A percentile compares a stretch with the other conserved stretches of the same genome.
phyloP scores from a whole-genome alignment of 2,797 vertebrate species.

The Thaleichthys pacificus region DNA sequence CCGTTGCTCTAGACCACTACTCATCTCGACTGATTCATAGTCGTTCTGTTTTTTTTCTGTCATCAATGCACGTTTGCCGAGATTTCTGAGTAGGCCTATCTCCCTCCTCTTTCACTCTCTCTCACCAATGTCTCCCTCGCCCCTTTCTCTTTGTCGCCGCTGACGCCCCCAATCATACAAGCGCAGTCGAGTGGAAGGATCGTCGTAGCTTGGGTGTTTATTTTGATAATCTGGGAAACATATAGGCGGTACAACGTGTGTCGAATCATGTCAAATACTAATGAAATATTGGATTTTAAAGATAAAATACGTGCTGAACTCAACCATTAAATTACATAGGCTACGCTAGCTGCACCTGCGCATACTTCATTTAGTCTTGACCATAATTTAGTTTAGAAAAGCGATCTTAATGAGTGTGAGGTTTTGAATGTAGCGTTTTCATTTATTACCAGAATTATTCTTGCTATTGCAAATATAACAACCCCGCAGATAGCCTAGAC shows the following conservation, averaged over 20 bases:
- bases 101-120: constrained; percentile 12
- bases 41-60: neutral
- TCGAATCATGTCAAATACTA: neutral
- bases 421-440: too few relatives aligned
- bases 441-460: too few relatives aligned
- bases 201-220: constrained; percentile 12
- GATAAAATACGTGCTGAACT: neutral
- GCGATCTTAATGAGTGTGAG: too few relatives aligned
- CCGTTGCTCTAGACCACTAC: constrained; percentile 1
- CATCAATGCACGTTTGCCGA: neutral
- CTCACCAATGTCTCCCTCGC: constrained; percentile 32
- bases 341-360: too few relatives aligned
- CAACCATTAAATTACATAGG: neutral
- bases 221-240: neutral
- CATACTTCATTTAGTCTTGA: too few relatives aligned
- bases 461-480: too few relatives aligned
- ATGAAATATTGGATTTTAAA: neutral
- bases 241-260: neutral
- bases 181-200: constrained; percentile 59
- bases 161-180: constrained; percentile 70
- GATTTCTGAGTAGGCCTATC: neutral
- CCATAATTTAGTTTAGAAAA: too few relatives aligned
- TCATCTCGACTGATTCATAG: neutral
- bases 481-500: too few relatives aligned
- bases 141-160: constrained; percentile 63